Percentiles rank a stretch among this genome's conserved stretches.
phyloP scores from a whole-genome alignment of 2,113 vertebrate genomes.

The Mystacornis crossleyi region DNA sequence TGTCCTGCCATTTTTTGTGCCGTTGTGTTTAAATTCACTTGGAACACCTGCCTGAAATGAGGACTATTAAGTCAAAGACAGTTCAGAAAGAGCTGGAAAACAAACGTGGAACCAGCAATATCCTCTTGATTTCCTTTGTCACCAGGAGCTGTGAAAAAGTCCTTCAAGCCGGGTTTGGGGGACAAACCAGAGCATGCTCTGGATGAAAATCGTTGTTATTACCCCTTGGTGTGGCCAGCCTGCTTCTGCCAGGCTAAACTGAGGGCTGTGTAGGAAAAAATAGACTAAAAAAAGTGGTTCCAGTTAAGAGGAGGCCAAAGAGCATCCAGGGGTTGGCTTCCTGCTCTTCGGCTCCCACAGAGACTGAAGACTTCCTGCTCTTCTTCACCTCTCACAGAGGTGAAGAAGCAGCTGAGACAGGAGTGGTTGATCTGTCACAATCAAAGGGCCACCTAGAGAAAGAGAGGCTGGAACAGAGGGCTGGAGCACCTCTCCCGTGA shows the following conservation, averaged over 20 bases:
- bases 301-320: not conserved
- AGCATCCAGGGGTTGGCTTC: not conserved
- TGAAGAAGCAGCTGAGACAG: not conserved
- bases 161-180: not conserved
- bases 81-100: not conserved
- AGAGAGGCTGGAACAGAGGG: not conserved
- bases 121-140: fast-evolving
- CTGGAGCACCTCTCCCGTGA: not conserved
- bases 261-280: not conserved
- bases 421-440: not conserved
- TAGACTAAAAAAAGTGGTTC: not conserved
- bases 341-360: not conserved
- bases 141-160: not conserved
- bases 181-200: not conserved
- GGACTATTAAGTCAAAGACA: not conserved
- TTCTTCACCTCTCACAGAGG: too few species aligned
- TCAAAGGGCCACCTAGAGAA: not conserved
- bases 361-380: too few species aligned
- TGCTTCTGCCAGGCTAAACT: not conserved
- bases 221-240: not conserved
- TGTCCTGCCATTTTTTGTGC: not conserved
- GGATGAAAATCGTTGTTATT: not conserved
- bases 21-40: not conserved
- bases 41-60: not conserved
- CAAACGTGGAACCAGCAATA: not conserved